Evolutionary conservation across 1,140 invertebrate species (phyloP).

Genomic region (Ceratitis capitata): DNA sequence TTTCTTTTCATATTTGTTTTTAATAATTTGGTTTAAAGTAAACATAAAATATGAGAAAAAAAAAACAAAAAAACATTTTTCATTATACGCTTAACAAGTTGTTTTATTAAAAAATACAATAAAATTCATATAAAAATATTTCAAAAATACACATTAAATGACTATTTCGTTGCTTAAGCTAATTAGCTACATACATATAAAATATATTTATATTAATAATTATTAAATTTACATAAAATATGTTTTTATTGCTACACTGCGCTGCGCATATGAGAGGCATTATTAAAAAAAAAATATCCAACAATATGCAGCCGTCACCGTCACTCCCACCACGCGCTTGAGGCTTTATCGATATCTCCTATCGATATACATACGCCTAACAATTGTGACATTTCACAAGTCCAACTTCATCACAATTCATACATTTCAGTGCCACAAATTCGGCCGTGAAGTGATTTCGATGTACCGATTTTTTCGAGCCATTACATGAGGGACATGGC

Average conservation of each 20-base stretch:
- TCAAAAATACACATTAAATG: neutral
- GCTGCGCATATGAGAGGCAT: neutral
- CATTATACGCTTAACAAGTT: neutral
- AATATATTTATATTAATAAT: neutral
- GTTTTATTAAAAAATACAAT: neutral
- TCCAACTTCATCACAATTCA: slow-evolving; percentile 95
- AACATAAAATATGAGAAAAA: neutral
- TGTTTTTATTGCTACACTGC: neutral
- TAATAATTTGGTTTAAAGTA: neutral
- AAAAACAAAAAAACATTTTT: neutral
- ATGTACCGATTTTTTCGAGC: slow-evolving; percentile 94
- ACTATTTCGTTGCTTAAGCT: slow-evolving; percentile 8
- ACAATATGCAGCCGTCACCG: no score
- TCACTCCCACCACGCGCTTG: neutral
- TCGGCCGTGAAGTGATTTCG: slow-evolving; percentile 93
- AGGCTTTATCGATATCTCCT: neutral
- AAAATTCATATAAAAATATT: neutral
- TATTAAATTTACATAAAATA: neutral
- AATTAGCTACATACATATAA: neutral
- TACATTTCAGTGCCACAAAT: slow-evolving; percentile 94
- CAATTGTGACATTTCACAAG: slow-evolving; percentile 88
- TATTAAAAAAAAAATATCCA: no score
- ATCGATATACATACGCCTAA: slow-evolving; percentile 44
- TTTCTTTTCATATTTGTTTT: no score
- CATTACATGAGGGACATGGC: slow-evolving; percentile 90